Evolutionary conservation across 30 jellyfish, hydroid and myxozoan species (phyloP), one percentile per base, ranked within the genome.

Genomic region (Turritopsis rubra): DNA sequence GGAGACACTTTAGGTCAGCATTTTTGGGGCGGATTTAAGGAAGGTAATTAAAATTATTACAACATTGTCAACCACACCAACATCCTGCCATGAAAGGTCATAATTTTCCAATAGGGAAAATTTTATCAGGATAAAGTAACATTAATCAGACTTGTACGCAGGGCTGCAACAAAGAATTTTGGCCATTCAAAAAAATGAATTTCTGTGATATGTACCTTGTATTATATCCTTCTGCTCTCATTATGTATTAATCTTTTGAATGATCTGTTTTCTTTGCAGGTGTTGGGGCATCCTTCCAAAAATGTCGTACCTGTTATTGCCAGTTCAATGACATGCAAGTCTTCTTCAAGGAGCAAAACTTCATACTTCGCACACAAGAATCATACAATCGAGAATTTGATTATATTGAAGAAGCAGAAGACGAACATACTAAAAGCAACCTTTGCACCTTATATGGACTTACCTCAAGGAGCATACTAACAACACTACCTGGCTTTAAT

Each of bases 271-370:
- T 25, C 28, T 66, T 66, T n/a, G 30, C 27, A 60, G 89, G 84
- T 24, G 89, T 82, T 82, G 85, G 89, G 75, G 54, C 53, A 21
- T 70, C 89, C 23, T 82, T 82, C 54, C 89, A 82, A 84, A 71
- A 82, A 27, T 82, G 89, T 84, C 21, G 89, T 29, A 52, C 54
- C 25, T 82, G 89, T 52, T 82, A 66, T 71, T 82, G 89, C 85
- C 41, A 23, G 29, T 68, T 71, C 41, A 72, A 82, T 30, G 66
- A 52, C 20, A 68, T 82, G 89, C 89, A 82, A 72, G 25, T 52
- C 72, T 22, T 66, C 31, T 82, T 82, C 41, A 16, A 23, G 52
- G 89, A 82, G 26, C 41, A 71, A 20, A 24, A 66, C 21, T 82
- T 82, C 54, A 9, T 52, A 21, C 29, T 82, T 22, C 84, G 89